These are phyloP conservation scores for Scrobipalpa atriplicella DNA, from an alignment of 2,888 invertebrate genomes.

Conservation along the genomic window DNA sequence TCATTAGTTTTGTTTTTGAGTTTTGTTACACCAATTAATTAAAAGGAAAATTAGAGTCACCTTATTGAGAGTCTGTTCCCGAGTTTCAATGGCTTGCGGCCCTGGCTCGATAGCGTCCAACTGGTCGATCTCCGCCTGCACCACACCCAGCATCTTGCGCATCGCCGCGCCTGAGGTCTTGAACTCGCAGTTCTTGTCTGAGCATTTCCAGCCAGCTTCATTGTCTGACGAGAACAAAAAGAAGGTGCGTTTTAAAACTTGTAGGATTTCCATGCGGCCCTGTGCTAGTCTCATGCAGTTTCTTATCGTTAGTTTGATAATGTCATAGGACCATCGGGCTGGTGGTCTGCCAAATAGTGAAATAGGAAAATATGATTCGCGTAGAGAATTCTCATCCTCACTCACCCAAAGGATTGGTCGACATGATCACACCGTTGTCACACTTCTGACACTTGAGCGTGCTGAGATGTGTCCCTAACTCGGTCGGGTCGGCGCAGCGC, in stretches of 20 bases:
- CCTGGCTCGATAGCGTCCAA: conserved; percentile 83
- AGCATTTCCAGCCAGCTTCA: conserved; percentile 85
- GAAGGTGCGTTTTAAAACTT: too few species aligned
- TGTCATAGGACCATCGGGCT: too few species aligned
- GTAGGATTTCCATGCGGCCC: too few species aligned
- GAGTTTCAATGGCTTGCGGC: conserved; percentile 83
- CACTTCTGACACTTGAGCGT: conserved; percentile 91
- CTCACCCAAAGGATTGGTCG: conserved; percentile 86
- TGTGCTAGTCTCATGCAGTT: too few species aligned
- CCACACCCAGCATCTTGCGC: conserved; percentile 82
- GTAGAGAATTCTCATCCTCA: not conserved
- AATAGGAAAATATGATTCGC: not conserved
- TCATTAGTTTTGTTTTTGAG: too few species aligned
- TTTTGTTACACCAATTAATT: too few species aligned
- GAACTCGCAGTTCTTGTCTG: conserved; percentile 84
- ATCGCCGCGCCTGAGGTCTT: conserved; percentile 84
- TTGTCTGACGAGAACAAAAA: conserved; percentile 64
- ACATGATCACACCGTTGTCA: conserved; percentile 86
- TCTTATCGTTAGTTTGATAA: too few species aligned
- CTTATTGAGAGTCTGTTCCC: conserved; percentile 84
- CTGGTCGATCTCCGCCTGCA: conserved; percentile 86
- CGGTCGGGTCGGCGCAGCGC: conserved; percentile 90
- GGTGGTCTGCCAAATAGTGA: too few species aligned
- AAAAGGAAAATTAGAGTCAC: conserved; percentile 46
- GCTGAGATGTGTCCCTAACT: conserved; percentile 90